Evolutionary conservation across 2,888 invertebrate species (phyloP).

Genomic region (Ochlodes sylvanus): DNA sequence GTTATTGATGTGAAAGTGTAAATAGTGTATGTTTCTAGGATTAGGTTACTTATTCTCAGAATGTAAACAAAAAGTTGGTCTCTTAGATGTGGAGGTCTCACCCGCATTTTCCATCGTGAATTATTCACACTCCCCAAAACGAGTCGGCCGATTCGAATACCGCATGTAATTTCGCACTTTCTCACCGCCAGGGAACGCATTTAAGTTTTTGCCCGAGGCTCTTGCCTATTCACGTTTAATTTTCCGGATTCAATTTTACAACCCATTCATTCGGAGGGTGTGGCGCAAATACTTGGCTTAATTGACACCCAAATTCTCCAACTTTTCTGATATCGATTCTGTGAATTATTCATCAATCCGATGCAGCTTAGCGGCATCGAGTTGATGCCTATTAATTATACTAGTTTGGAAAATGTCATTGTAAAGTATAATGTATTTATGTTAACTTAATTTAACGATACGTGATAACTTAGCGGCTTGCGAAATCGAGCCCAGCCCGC

Average conservation of each 20-base stretch:
- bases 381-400: constrained; percentile 56
- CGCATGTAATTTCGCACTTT: constrained; percentile 75
- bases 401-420: constrained; percentile 42
- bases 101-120: constrained; percentile 68
- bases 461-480: too few species aligned
- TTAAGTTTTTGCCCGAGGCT: constrained; percentile 72
- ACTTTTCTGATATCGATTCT: constrained; percentile 55
- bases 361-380: constrained; percentile 57
- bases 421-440: constrained; percentile 5
- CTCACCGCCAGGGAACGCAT: constrained; percentile 70
- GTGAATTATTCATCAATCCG: constrained; percentile 71
- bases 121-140: constrained; percentile 68
- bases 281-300: constrained; percentile 71
- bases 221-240: constrained; percentile 71
- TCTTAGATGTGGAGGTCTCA: constrained; percentile 52
- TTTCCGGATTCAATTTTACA: constrained; percentile 73
- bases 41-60: constrained; percentile 22
- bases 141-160: constrained; percentile 65
- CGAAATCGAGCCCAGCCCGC: too few species aligned
- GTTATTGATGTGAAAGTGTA: neutral
- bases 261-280: constrained; percentile 70
- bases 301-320: constrained; percentile 65
- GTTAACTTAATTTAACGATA: neutral
- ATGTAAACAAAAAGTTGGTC: constrained; percentile 61
- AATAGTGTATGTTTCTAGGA: constrained; percentile 17